phyloP scores from a whole-genome alignment of 2,113 vertebrate species.

The Chamaea fasciata region DNA sequence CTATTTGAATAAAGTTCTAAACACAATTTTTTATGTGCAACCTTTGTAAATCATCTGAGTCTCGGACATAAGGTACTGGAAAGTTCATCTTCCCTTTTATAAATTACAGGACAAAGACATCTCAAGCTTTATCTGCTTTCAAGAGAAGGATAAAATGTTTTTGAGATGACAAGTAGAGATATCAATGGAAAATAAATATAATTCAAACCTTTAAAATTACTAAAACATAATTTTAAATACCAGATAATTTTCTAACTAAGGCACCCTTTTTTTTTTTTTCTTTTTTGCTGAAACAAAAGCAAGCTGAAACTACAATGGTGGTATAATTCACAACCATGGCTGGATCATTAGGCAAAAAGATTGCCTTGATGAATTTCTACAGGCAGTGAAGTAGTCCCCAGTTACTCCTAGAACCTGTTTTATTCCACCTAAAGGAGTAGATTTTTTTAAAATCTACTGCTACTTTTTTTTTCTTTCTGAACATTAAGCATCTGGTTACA shows the following conservation, averaged over 20 bases:
- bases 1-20: not conserved
- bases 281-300: not conserved
- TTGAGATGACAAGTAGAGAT: not conserved
- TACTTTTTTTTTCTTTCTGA: not conserved
- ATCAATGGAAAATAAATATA: not conserved
- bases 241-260: not conserved
- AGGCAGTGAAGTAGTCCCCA: conserved; percentile 27
- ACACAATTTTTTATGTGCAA: not conserved
- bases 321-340: not conserved
- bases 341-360: conserved; percentile 52
- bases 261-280: not conserved
- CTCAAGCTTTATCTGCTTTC: not conserved
- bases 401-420: conserved; percentile 46
- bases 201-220: not conserved
- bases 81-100: not conserved
- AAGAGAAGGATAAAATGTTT: not conserved
- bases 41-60: not conserved
- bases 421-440: conserved; percentile 32
- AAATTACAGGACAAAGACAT: not conserved
- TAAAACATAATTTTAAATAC: not conserved
- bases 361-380: conserved; percentile 50
- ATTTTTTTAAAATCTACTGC: not conserved
- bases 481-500: conserved; percentile 51
- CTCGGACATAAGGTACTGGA: not conserved
- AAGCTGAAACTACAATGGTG: not conserved